Conservation (phyloP, 2,888 invertebrate genomes). For the Lissonota sp. region DNA sequence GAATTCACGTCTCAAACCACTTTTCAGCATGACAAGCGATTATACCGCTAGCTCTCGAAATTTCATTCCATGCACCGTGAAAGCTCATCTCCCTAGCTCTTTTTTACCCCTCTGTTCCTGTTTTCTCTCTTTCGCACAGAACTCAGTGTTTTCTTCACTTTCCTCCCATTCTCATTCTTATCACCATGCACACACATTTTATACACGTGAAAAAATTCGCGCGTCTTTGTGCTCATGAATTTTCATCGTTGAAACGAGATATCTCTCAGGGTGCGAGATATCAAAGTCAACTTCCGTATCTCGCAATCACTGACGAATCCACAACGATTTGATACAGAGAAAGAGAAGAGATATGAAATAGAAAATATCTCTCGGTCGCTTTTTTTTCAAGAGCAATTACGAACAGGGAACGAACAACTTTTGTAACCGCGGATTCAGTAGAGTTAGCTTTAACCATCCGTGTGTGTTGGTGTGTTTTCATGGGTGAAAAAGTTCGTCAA, state of each 20-base stretch:
- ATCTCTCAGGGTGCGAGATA: conserved; percentile 22
- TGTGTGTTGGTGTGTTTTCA: background rate
- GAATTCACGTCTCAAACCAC: background rate
- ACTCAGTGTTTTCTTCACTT: conserved; percentile 13
- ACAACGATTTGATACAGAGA: conserved; percentile 3
- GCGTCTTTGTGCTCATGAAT: conserved; percentile 54
- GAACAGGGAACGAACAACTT: background rate
- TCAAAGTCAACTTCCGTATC: conserved; percentile 24
- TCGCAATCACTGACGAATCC: conserved; percentile 20
- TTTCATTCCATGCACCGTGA: conserved; percentile 43
- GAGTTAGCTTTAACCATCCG: no score
- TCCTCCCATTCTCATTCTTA: conserved; percentile 6
- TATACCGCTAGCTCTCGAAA: conserved; percentile 38
- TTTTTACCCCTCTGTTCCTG: conserved; percentile 9
- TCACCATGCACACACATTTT: background rate
- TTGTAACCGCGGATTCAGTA: no score
- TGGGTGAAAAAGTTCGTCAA: background rate
- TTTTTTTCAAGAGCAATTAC: background rate
- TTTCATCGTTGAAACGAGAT: conserved; percentile 58
- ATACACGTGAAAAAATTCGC: conserved; percentile 20
- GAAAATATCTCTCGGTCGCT: background rate
- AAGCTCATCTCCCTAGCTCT: conserved; percentile 28
- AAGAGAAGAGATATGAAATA: conserved; percentile 8
- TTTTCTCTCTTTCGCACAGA: conserved; percentile 14
- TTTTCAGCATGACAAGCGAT: conserved; percentile 52